These are phyloP conservation scores for Nephrotoma appendiculata DNA, from an alignment of 2,888 invertebrate genomes.

Conservation along the genomic window DNA sequence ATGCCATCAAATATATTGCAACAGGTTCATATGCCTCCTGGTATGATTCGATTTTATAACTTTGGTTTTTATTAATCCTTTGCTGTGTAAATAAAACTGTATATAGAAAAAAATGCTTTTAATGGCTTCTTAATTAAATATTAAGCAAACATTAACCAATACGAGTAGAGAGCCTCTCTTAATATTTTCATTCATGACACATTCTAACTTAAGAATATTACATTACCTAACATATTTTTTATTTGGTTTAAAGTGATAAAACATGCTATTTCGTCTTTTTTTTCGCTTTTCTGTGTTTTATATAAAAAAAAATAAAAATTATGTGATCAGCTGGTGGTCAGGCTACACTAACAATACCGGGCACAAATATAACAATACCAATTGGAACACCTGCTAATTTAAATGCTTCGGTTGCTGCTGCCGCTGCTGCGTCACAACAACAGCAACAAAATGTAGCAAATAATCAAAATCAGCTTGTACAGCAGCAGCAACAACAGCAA, in stretches of 20 bases:
- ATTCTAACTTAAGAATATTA: not conserved
- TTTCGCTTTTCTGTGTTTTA: slow-evolving; percentile 8
- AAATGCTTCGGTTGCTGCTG: slow-evolving; percentile 15
- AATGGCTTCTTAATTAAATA: not conserved
- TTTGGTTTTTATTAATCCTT: not conserved
- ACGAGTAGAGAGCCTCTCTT: not conserved
- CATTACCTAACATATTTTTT: not conserved
- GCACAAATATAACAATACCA: slow-evolving; percentile 42
- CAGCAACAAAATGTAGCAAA: slow-evolving; percentile 8
- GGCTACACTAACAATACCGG: slow-evolving; percentile 42
- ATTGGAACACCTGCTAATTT: slow-evolving; percentile 20
- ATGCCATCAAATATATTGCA: slow-evolving; percentile 53
- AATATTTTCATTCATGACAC: not conserved
- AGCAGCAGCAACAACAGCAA: slow-evolving; percentile 24
- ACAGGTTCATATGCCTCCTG: slow-evolving; percentile 53
- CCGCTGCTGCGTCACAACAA: slow-evolving; percentile 8
- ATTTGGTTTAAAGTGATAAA: slow-evolving; percentile 11
- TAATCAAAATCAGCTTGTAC: slow-evolving; percentile 16
- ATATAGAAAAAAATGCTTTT: not conserved
- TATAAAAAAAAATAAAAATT: not conserved
- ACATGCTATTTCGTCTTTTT: slow-evolving; percentile 11
- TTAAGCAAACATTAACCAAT: not conserved
- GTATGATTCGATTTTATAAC: slow-evolving; percentile 20
- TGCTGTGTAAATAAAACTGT: not conserved
- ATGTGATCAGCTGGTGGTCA: slow-evolving; percentile 21